phyloP scores from a whole-genome alignment of 2,113 vertebrate species.

The Motacilla tschutschensis region DNA sequence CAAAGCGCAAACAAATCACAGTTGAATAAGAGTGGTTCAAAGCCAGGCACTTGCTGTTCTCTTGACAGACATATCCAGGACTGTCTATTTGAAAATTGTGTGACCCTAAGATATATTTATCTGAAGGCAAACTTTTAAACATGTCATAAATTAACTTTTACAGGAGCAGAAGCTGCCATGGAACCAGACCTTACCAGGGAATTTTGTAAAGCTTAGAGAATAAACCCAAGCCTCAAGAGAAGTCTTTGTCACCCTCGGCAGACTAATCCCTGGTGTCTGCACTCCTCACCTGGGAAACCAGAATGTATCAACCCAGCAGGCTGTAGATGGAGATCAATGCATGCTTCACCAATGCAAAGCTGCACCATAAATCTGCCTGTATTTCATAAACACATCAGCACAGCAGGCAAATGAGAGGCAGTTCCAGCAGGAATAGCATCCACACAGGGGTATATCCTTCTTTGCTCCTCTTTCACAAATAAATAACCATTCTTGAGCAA shows the following conservation, averaged over 20 bases:
- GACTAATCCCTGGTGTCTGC: slow-evolving; percentile 9
- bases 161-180: background rate
- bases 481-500: background rate
- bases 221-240: slow-evolving; percentile 32
- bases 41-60: slow-evolving; percentile 8
- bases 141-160: background rate
- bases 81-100: background rate
- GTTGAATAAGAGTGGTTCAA: background rate
- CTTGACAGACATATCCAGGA: slow-evolving; percentile 13
- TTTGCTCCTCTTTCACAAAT: background rate
- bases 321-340: background rate
- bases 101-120: background rate
- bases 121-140: slow-evolving; percentile 37
- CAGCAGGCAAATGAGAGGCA: background rate
- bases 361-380: background rate
- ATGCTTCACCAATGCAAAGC: background rate
- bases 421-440: background rate
- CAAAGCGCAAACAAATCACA: background rate
- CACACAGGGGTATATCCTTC: background rate
- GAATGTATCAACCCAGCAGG: background rate
- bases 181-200: slow-evolving; percentile 25
- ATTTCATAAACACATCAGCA: background rate
- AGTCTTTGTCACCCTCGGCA: slow-evolving; percentile 5
- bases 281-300: background rate
- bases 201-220: slow-evolving; percentile 41